Evolutionary conservation across 1,140 invertebrate species (phyloP).

Genomic region (Trichonephila inaurata): DNA sequence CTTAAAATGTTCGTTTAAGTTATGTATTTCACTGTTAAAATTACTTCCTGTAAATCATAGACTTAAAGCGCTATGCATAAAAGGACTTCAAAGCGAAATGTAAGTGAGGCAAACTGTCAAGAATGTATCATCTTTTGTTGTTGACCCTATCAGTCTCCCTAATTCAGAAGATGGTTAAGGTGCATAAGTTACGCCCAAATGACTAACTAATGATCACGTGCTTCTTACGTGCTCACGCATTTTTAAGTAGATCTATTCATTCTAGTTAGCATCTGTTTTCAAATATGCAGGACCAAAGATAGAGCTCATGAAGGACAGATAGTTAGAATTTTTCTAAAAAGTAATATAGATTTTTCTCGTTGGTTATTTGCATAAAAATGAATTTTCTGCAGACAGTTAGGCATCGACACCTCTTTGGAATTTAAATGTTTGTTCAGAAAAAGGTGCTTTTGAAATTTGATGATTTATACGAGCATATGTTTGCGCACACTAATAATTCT

Average conservation of each 20-base stretch:
- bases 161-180: not conserved
- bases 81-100: too few relatives aligned
- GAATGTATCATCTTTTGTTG: not conserved
- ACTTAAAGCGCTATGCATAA: too few relatives aligned
- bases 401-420: too few relatives aligned
- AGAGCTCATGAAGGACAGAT: not conserved
- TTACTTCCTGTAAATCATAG: too few relatives aligned
- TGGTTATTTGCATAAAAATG: too few relatives aligned
- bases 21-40: too few relatives aligned
- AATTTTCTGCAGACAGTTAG: too few relatives aligned
- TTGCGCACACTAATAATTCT: too few relatives aligned
- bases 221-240: slow-evolving; percentile 23
- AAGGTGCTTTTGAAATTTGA: too few relatives aligned
- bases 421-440: too few relatives aligned
- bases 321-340: not conserved
- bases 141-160: not conserved
- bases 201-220: slow-evolving; percentile 40
- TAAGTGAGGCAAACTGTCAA: not conserved
- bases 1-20: too few relatives aligned
- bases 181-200: slow-evolving; percentile 34
- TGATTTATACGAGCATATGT: too few relatives aligned
- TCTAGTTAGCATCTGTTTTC: not conserved
- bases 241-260: slow-evolving; percentile 10
- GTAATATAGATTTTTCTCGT: not conserved
- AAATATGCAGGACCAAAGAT: not conserved